Conservation (phyloP, 2,888 invertebrate genomes). For the Sphinx pinastri region DNA sequence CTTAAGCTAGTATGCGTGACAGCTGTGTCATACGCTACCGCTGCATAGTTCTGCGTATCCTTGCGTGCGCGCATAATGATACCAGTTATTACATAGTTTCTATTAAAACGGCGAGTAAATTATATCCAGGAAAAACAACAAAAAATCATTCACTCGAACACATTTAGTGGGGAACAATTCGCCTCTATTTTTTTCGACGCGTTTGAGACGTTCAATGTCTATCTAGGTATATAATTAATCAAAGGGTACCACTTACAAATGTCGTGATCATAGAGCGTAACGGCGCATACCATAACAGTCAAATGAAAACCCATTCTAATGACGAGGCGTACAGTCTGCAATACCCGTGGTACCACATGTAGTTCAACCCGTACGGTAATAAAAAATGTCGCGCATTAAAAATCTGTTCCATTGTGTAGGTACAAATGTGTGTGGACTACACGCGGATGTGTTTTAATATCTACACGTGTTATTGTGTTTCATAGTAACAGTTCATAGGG, state of each 20-base stretch:
- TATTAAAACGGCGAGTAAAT: too few relatives aligned
- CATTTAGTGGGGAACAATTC: too few relatives aligned
- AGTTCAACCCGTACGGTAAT: background rate
- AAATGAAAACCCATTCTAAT: conserved; percentile 22
- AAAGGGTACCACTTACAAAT: conserved; percentile 1
- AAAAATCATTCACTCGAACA: too few relatives aligned
- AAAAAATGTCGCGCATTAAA: conserved; percentile 19
- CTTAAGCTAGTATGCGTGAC: too few relatives aligned
- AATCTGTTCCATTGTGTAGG: conserved; percentile 21
- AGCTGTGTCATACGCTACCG: too few relatives aligned
- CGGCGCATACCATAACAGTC: conserved; percentile 18
- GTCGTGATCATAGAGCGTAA: conserved; percentile 22
- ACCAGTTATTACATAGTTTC: too few relatives aligned
- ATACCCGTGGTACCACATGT: conserved; percentile 6
- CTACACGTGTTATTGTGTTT: background rate
- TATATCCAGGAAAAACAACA: too few relatives aligned
- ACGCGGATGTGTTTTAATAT: conserved; percentile 9
- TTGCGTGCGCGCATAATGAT: too few relatives aligned
- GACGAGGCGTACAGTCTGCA: background rate
- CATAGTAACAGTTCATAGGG: background rate
- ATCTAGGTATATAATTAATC: too few relatives aligned
- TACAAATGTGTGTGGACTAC: conserved; percentile 11
- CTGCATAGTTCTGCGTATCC: too few relatives aligned
- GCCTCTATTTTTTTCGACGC: too few relatives aligned
- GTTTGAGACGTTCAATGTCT: too few relatives aligned